These are phyloP conservation scores for Phlogophora meticulosa DNA, from an alignment of 2,888 invertebrate genomes.

Conservation along the genomic window DNA sequence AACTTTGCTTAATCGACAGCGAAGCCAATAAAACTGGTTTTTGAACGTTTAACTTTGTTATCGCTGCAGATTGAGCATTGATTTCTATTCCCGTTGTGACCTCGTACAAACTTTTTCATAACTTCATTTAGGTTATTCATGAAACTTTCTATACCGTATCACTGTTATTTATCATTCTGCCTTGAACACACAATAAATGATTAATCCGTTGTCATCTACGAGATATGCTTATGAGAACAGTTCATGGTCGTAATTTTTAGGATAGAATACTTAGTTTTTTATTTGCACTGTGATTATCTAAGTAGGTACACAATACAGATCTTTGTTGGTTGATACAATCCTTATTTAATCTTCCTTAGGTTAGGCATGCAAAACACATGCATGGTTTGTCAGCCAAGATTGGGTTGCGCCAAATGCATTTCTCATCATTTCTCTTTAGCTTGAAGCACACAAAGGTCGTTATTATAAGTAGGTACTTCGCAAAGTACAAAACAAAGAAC, in stretches of 20 bases:
- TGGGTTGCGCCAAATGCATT: neutral
- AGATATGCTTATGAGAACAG: neutral
- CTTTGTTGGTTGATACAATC: too few species aligned
- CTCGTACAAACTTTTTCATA: slow-evolving; percentile 1
- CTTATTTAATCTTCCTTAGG: too few species aligned
- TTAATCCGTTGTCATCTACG: neutral
- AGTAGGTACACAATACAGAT: too few species aligned
- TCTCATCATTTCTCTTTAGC: neutral
- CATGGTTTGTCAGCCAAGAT: neutral
- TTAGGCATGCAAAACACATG: too few species aligned
- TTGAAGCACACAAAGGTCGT: neutral
- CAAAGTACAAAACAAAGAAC: slow-evolving; percentile 10
- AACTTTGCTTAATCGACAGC: slow-evolving; percentile 52
- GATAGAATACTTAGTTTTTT: too few species aligned
- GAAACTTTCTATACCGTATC: neutral
- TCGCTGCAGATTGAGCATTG: slow-evolving; percentile 22
- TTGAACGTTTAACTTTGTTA: slow-evolving; percentile 30
- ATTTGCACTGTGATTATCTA: too few species aligned
- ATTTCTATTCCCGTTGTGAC: slow-evolving; percentile 22
- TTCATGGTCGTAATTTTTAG: too few species aligned
- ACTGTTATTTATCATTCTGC: neutral
- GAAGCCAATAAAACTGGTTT: slow-evolving; percentile 39
- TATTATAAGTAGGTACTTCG: neutral
- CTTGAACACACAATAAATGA: neutral
- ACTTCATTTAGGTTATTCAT: neutral